These are phyloP conservation scores for Pseudeuparius sepicola DNA, from an alignment of 2,888 invertebrate genomes.

Conservation along the genomic window DNA sequence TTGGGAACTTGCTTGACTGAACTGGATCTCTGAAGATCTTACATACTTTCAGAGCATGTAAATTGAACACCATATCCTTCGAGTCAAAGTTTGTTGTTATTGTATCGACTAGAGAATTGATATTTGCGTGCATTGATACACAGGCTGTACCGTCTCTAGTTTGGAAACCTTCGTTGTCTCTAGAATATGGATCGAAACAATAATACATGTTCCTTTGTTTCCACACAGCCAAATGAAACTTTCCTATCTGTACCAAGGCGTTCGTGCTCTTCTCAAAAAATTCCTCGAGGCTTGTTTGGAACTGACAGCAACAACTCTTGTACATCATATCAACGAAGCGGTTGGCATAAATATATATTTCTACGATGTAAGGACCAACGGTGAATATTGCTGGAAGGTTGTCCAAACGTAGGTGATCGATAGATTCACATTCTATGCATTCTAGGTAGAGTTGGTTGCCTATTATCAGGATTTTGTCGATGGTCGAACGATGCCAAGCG, in stretches of 20 bases:
- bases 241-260: slow-evolving; percentile 49
- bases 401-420: slow-evolving; percentile 43
- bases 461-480: slow-evolving; percentile 49
- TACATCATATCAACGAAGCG: slow-evolving; percentile 39
- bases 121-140: slow-evolving; percentile 50
- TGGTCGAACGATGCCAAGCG: slow-evolving; percentile 47
- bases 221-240: slow-evolving; percentile 50
- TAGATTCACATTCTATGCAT: slow-evolving; percentile 40
- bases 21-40: slow-evolving; percentile 41
- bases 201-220: slow-evolving; percentile 53
- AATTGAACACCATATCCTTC: slow-evolving; percentile 41
- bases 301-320: slow-evolving; percentile 44
- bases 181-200: slow-evolving; percentile 55
- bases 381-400: slow-evolving; percentile 48
- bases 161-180: slow-evolving; percentile 46
- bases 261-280: slow-evolving; percentile 44
- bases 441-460: slow-evolving; percentile 51
- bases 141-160: slow-evolving; percentile 47
- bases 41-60: slow-evolving; percentile 52
- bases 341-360: slow-evolving; percentile 48
- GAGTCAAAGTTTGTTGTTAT: slow-evolving; percentile 45
- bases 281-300: slow-evolving; percentile 41
- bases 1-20: slow-evolving; percentile 30
- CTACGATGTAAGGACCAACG: slow-evolving; percentile 47
- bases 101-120: slow-evolving; percentile 47